Base-by-base conservation (phyloP, 2,888 invertebrate species). In the Pristionchus japonicus region DNA sequence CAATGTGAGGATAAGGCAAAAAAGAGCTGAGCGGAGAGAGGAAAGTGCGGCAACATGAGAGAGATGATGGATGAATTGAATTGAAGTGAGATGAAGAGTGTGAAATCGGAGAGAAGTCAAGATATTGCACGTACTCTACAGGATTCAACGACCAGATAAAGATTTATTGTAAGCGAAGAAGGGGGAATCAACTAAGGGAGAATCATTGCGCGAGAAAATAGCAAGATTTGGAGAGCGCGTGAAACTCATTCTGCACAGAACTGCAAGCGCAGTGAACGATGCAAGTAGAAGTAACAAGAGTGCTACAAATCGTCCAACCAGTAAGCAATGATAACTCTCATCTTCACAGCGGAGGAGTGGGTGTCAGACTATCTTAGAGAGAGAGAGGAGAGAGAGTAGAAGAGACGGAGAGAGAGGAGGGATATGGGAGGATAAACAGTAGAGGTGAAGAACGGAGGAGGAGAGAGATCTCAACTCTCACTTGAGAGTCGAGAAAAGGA, bases 11-110 rank as follows among this genome's bases (percentile, higher is more conserved):
- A 87, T 15, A 49, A 20, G 89, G 89, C 74, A 74, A 89, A 83
- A 85, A 85, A 85, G 3, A 17, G n/a, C 84, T 84, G 84, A 86
- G 82, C 31, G 88, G 86, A 77, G 84, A 77, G 77, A 23, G 77
- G 34, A 43, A 43, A 23, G 77, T 4, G 47, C 82, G 49, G 82
- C 49, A 13, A 82, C 31, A 49, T 49, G 49, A 49, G 49, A 82
- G 27, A 67, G 77, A 27, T 3, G 43, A 27, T n/a, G 77, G 43
- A 47, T 23, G 77, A 20, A 43, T 20, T 23, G 47, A 43, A 43
- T 43, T 34, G 47, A 77, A 74, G 9, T 15, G 17, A 37, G 27
- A 77, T n/a, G 67, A 67, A 34, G 34, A 67, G 67, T 13, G 31
- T 17, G 67, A 67, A n/a, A n/a, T n/a, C n/a, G n/a, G n/a, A n/a